Evolutionary conservation across 2,113 vertebrate genomes (phyloP), one percentile per base, ranked within the genome.

Genomic region (Sphyrna mokarran): DNA sequence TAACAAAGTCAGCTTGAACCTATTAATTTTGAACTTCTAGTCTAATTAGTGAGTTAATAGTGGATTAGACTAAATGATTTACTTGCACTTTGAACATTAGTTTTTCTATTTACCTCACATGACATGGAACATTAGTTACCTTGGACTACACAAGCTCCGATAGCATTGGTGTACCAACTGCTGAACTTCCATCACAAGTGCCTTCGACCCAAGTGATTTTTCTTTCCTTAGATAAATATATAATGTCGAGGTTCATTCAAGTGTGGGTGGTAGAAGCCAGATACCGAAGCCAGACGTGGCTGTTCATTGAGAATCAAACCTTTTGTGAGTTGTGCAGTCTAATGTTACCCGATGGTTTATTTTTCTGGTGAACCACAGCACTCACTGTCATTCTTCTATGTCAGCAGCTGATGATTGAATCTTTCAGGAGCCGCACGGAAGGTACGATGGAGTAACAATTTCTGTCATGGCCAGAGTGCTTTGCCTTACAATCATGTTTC

Each of bases 321-420:
- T 48, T 68, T 48, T 95, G 94, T 66, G 94, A 95, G 40, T 95
- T 95, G 94, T 95, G 37, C 69, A 95, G 37, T 95, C 40, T 76
- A 95, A 95, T 72, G 69, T 95, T 95, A 95, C 68, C 69, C 40
- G 23, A 16, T 33, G 37, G 94, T 95, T 95, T 95, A 54, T 95
- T 95, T 95, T 91, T 68, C 66, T 72, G 69, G 94, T 72, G 48
- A 95, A 95, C 69, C 43, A 48, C 69, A 72, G 94, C 37, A 72
- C 69, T 37, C 66, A 54, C 40, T 26, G 14, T 54, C 94, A 95
- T 95, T 95, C 43, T 66, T 95, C 94, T 54, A 54, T 95, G 94
- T 95, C 94, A 72, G 69, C 2, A 95, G 8, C 94, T 72, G 94
- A 54, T 95, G 69, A 95, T 29, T 95, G 94, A 95, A 95, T 54